These are phyloP conservation scores for Pterocles gutturalis DNA, from an alignment of 2,113 vertebrate species.

Conservation along the genomic window DNA sequence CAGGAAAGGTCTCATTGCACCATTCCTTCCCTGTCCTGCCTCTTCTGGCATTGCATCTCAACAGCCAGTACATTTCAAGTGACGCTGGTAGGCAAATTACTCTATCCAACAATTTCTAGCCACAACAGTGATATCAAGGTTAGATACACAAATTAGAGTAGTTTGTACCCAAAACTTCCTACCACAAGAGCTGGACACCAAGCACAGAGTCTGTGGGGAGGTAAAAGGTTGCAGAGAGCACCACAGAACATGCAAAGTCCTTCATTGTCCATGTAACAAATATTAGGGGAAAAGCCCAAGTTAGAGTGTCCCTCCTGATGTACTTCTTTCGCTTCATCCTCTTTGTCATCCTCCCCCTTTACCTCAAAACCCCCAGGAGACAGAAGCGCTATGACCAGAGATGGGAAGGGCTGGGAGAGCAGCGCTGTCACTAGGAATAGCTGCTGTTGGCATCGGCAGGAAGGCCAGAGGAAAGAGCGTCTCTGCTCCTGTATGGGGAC, in stretches of 20 bases:
- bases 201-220: not conserved
- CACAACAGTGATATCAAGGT: not conserved
- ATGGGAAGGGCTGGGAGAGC: not conserved
- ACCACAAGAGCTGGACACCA: not conserved
- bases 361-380: not conserved
- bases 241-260: not conserved
- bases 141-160: not conserved
- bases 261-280: not conserved
- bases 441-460: not conserved
- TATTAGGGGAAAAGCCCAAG: not conserved
- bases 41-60: not conserved
- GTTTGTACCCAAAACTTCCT: not conserved
- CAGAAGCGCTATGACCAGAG: not conserved
- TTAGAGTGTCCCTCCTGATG: not conserved
- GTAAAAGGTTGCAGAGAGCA: not conserved
- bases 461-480: not conserved
- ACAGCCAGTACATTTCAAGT: not conserved
- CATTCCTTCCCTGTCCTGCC: not conserved
- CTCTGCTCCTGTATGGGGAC: slow-evolving; percentile 31
- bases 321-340: not conserved
- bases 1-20: not conserved
- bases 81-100: not conserved
- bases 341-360: not conserved
- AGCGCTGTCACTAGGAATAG: not conserved
- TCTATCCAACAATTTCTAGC: not conserved